A percentile compares a stretch with the other conserved stretches of the same genome.
phyloP scores from a whole-genome alignment of 1,140 invertebrate genomes.

The Caerostris darwini region DNA sequence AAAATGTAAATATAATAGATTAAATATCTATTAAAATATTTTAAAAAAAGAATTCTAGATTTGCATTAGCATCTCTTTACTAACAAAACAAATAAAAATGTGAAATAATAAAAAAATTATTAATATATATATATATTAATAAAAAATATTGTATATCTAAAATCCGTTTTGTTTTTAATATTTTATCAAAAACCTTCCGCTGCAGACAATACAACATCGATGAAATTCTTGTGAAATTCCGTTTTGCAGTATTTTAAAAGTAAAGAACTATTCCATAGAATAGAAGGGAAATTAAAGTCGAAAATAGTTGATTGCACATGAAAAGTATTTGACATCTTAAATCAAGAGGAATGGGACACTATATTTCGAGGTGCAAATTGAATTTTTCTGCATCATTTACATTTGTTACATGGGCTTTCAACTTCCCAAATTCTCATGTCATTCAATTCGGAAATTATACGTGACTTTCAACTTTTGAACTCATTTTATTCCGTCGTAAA shows the following conservation, averaged over 20 bases:
- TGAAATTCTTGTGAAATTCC: no score
- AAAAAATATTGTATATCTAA: no score
- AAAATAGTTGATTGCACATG: conserved; percentile 8
- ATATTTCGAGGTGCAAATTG: background rate
- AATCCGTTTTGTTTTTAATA: no score
- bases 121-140: no score
- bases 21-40: no score
- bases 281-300: background rate
- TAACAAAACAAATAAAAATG: no score
- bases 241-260: background rate
- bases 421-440: background rate
- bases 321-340: conserved; percentile 16
- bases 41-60: no score
- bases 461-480: conserved; percentile 39
- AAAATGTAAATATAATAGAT: no score
- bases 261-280: background rate
- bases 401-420: conserved; percentile 35
- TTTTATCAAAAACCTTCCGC: no score
- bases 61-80: no score
- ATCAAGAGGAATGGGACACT: background rate
- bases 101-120: no score
- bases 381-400: conserved; percentile 36
- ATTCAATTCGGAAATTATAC: conserved; percentile 29
- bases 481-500: conserved; percentile 33
- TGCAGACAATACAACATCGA: no score